Evolutionary conservation across 2,113 vertebrate species (phyloP).

Genomic region (Vicugna pacos): DNA sequence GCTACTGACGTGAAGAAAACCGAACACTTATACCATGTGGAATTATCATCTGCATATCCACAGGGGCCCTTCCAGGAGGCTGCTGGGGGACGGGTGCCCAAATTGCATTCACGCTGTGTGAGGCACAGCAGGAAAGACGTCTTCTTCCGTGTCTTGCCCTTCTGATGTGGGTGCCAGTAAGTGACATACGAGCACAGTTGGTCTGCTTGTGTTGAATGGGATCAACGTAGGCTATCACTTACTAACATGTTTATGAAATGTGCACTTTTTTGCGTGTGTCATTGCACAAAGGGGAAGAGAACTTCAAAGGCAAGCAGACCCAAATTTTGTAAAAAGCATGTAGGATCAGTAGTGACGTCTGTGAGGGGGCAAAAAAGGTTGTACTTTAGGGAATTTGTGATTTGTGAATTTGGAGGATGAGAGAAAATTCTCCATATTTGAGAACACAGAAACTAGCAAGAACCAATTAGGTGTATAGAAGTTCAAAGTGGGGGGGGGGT

Average conservation of each 20-base stretch:
- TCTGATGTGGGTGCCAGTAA: slow-evolving; percentile 37
- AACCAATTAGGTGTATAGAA: neutral
- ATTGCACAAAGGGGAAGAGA: slow-evolving; percentile 37
- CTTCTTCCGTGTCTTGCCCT: neutral
- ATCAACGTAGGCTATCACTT: neutral
- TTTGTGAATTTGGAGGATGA: slow-evolving; percentile 21
- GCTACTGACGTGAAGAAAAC: slow-evolving; percentile 68
- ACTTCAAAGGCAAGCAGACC: slow-evolving; percentile 38
- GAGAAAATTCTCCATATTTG: neutral
- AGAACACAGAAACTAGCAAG: slow-evolving; percentile 18
- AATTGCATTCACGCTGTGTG: neutral
- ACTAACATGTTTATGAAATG: slow-evolving; percentile 38
- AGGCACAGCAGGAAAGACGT: neutral
- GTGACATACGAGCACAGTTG: neutral
- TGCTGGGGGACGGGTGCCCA: neutral
- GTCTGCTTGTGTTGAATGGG: neutral
- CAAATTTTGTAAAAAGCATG: neutral
- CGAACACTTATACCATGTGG: neutral
- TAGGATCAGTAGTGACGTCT: neutral
- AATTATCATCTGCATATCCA: slow-evolving; percentile 1
- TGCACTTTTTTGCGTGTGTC: neutral
- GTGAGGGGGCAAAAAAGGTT: neutral
- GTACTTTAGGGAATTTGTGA: neutral
- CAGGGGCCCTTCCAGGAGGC: neutral
- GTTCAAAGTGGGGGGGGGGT: neutral